Evolutionary conservation across 2,797 vertebrate species (phyloP).

Genomic region (Eidolon dupreanum): DNA sequence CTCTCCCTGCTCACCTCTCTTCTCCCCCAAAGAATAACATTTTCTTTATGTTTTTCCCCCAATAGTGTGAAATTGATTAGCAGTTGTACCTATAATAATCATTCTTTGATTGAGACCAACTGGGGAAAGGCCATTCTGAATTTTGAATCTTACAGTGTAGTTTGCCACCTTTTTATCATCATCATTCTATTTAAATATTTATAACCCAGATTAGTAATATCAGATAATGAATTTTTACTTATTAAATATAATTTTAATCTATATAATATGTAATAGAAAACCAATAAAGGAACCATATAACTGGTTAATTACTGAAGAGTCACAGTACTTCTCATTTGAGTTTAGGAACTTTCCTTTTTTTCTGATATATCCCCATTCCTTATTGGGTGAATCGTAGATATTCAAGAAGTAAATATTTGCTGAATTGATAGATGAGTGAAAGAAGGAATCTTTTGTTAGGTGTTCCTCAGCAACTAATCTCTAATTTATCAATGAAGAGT

Average conservation of each 20-base stretch:
- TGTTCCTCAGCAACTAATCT: background rate
- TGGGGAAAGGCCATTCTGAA: background rate
- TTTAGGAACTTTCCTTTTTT: background rate
- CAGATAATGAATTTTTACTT: slow-evolving; percentile 24
- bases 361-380: background rate
- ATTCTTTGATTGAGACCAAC: background rate
- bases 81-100: background rate
- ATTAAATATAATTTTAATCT: background rate
- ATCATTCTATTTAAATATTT: slow-evolving; percentile 53
- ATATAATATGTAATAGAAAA: background rate
- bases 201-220: slow-evolving; percentile 20
- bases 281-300: background rate
- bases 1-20: background rate
- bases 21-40: background rate
- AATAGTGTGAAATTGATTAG: background rate
- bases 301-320: background rate
- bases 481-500: background rate
- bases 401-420: background rate
- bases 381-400: background rate
- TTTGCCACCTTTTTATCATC: slow-evolving; percentile 19
- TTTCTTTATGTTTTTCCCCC: background rate
- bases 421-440: background rate
- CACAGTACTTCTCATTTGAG: background rate
- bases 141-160: slow-evolving; percentile 1
- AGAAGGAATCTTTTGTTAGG: background rate